Evolutionary conservation across 2,888 invertebrate genomes (phyloP).

Genomic region (Acleris holmiana): DNA sequence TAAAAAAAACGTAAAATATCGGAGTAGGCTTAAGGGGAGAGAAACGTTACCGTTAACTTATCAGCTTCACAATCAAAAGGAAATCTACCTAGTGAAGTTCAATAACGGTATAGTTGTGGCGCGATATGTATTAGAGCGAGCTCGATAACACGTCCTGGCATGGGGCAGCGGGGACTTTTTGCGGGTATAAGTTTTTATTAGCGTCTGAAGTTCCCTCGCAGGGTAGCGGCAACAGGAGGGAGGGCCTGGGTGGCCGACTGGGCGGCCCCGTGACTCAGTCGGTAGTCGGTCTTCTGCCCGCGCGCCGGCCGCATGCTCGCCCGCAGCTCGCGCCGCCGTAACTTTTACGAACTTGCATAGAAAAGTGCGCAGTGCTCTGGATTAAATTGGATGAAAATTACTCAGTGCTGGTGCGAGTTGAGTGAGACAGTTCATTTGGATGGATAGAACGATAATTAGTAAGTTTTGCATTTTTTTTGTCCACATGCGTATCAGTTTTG

Average conservation of each 20-base stretch:
- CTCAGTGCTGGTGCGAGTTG: constrained; percentile 41
- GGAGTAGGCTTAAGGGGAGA: too few relatives aligned
- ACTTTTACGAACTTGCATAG: constrained; percentile 31
- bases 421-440: constrained; percentile 35
- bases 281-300: constrained; percentile 21
- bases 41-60: too few relatives aligned
- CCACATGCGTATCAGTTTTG: neutral
- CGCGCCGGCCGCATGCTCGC: constrained; percentile 9
- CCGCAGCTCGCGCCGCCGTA: constrained; percentile 13
- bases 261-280: constrained; percentile 11
- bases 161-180: constrained; percentile 31
- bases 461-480: constrained; percentile 22
- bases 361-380: constrained; percentile 49
- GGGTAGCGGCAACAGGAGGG: constrained; percentile 38
- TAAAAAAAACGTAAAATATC: too few relatives aligned
- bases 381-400: constrained; percentile 59
- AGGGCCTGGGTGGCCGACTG: constrained; percentile 12
- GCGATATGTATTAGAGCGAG: constrained; percentile 20
- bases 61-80: too few relatives aligned
- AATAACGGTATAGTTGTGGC: constrained; percentile 14
- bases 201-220: constrained; percentile 30
- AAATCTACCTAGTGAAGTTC: too few relatives aligned
- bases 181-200: constrained; percentile 38
- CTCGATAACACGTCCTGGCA: constrained; percentile 35
- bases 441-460: constrained; percentile 27